Evolutionary conservation across 1,140 invertebrate species (phyloP).

Genomic region (Eriocheir sinensis): DNA sequence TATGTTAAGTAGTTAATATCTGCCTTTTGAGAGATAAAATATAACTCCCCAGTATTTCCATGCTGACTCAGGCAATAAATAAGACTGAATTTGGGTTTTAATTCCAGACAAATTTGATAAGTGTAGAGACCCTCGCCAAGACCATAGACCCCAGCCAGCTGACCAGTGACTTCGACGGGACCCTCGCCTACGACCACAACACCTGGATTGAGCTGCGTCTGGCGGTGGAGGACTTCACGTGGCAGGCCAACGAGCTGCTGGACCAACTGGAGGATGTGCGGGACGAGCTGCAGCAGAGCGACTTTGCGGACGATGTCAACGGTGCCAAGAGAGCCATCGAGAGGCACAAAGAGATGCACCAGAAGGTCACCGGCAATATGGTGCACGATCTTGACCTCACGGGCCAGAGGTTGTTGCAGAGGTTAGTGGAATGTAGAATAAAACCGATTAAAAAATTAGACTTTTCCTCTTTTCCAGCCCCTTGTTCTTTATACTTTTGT

Average conservation of each 20-base stretch:
- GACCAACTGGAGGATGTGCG: conserved; percentile 95
- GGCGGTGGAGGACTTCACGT: conserved; percentile 96
- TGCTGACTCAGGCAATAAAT: too few relatives aligned
- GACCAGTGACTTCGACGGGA: conserved; percentile 96
- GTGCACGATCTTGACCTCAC: conserved; percentile 94
- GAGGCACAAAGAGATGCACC: conserved; percentile 96
- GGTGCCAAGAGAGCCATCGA: conserved; percentile 95
- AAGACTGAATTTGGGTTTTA: too few relatives aligned
- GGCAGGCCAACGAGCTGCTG: conserved; percentile 95
- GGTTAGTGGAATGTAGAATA: conserved; percentile 81
- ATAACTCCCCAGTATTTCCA: too few relatives aligned
- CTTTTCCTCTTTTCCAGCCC: too few relatives aligned
- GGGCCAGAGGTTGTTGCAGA: conserved; percentile 87
- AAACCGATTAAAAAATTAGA: too few relatives aligned
- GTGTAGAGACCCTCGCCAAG: conserved; percentile 95
- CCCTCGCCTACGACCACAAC: conserved; percentile 95
- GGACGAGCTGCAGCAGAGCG: conserved; percentile 93
- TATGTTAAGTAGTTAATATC: too few relatives aligned
- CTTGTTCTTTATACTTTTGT: too few relatives aligned
- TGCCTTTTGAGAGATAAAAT: too few relatives aligned
- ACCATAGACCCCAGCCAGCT: conserved; percentile 95
- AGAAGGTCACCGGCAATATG: conserved; percentile 95
- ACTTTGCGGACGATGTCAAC: conserved; percentile 95
- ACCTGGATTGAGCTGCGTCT: conserved; percentile 97
- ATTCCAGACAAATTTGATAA: conserved; percentile 96